These are phyloP conservation scores for Dendrocopos noguchii DNA, from an alignment of 2,113 vertebrate species.

Conservation along the genomic window DNA sequence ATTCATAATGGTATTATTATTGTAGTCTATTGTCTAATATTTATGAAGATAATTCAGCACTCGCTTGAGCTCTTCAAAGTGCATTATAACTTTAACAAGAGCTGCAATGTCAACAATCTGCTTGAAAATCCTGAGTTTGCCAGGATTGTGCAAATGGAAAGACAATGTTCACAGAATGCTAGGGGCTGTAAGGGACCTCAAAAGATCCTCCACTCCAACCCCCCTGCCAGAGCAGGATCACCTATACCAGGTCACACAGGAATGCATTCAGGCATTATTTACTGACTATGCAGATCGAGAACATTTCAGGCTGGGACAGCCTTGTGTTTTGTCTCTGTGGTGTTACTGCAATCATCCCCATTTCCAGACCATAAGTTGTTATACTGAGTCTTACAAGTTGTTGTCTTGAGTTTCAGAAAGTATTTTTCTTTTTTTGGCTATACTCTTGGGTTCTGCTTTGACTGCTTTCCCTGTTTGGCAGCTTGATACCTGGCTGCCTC, in stretches of 20 bases:
- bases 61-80: conserved; percentile 11
- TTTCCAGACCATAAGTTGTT: neutral
- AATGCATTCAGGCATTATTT: neutral
- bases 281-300: neutral
- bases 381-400: neutral
- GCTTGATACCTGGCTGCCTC: neutral
- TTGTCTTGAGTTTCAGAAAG: neutral
- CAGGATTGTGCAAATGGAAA: neutral
- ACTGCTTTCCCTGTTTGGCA: neutral
- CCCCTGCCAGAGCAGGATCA: too few relatives aligned
- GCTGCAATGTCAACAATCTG: neutral
- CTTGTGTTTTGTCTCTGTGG: neutral
- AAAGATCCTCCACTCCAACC: too few relatives aligned
- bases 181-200: too few relatives aligned
- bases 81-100: conserved; percentile 15
- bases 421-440: neutral
- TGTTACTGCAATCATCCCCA: neutral
- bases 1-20: conserved; percentile 25
- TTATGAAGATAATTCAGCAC: conserved; percentile 29
- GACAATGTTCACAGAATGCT: neutral
- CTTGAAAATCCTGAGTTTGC: neutral
- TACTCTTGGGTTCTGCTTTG: neutral
- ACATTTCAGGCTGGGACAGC: neutral
- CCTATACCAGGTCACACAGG: too few relatives aligned
- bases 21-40: conserved; percentile 4